Conservation (phyloP, 2,888 invertebrate genomes). For the Lasius fuliginosus region DNA sequence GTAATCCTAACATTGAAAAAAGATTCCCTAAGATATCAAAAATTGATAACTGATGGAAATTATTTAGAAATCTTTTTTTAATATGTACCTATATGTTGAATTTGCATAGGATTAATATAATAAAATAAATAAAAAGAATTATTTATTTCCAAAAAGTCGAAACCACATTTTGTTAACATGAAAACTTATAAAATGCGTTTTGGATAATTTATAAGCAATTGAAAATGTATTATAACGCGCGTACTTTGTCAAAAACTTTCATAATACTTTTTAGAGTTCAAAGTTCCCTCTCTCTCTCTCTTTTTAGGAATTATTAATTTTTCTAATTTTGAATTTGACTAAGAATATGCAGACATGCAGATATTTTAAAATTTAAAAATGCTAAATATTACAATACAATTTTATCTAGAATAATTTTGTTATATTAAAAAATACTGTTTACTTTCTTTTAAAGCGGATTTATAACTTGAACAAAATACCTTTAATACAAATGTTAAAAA, state of each 20-base stretch:
- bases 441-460: neutral
- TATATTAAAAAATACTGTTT: neutral
- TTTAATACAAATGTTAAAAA: conserved; percentile 10
- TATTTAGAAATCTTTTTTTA: neutral
- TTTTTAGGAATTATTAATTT: neutral
- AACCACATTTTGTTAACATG: neutral
- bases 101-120: neutral
- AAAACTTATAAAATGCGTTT: neutral
- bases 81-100: neutral
- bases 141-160: neutral
- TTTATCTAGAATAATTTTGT: neutral
- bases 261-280: neutral
- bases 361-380: neutral
- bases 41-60: neutral
- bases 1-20: neutral
- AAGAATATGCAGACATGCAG: neutral
- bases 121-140: neutral
- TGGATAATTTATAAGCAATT: neutral
- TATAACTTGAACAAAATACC: neutral
- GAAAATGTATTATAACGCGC: neutral
- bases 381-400: neutral
- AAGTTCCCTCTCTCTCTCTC: neutral
- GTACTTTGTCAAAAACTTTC: neutral
- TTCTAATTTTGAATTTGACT: neutral
- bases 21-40: neutral